Evolutionary conservation across 2,113 vertebrate genomes (phyloP).

Genomic region (Romanogobio albipinnatus): DNA sequence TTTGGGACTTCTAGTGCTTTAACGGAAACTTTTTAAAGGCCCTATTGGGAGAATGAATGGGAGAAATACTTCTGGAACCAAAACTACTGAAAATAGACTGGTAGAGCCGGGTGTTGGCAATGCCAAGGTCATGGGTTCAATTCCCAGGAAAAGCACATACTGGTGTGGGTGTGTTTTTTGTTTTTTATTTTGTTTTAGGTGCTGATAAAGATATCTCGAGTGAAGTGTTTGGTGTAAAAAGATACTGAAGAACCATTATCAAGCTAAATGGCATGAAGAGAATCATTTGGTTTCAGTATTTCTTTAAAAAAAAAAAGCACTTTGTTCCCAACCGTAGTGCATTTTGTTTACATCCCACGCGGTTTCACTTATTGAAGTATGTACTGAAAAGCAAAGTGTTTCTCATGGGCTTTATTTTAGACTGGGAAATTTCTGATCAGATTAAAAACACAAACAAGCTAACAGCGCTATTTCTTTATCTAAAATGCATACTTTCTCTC

Average conservation of each 20-base stretch:
- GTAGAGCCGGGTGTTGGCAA: background rate
- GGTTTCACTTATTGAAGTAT: conserved; percentile 10
- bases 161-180: background rate
- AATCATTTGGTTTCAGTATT: background rate
- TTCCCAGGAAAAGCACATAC: background rate
- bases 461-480: background rate
- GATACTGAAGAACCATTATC: background rate
- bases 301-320: background rate
- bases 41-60: background rate
- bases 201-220: background rate
- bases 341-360: background rate
- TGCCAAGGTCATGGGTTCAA: background rate
- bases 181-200: background rate
- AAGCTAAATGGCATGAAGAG: background rate
- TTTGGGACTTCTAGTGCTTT: background rate
- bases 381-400: background rate
- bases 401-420: conserved; percentile 23
- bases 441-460: conserved; percentile 13
- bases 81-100: background rate
- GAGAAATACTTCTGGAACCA: background rate
- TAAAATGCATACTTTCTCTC: background rate
- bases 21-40: background rate
- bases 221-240: background rate
- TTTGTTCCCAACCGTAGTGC: background rate
- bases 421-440: background rate